These are phyloP conservation scores for Eclectus roratus DNA, from an alignment of 2,113 vertebrate genomes.

Conservation along the genomic window DNA sequence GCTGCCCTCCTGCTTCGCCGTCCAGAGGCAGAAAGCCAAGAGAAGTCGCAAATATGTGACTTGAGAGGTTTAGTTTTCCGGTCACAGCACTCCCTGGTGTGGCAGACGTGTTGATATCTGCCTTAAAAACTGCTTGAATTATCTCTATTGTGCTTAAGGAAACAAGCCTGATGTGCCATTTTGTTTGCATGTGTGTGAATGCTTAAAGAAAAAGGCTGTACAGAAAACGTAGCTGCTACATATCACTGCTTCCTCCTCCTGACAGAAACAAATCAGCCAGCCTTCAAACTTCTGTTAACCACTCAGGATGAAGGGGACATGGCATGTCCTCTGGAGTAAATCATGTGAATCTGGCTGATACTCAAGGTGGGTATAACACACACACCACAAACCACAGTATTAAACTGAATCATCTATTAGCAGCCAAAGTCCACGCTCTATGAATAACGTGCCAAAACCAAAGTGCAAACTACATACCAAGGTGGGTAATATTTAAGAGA, in stretches of 20 bases:
- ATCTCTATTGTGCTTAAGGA: background rate
- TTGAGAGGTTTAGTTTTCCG: fast-evolving
- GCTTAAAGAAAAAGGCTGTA: background rate
- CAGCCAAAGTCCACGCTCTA: background rate
- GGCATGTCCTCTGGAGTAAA: background rate
- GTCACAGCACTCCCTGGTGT: background rate
- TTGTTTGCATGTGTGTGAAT: background rate
- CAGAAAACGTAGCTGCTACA: background rate
- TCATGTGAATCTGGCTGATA: background rate
- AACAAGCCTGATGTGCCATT: background rate
- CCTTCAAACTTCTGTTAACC: constrained; percentile 16
- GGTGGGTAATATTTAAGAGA: background rate
- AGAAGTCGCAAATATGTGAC: background rate
- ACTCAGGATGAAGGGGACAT: background rate
- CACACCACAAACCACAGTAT: background rate
- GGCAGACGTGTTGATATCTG: background rate
- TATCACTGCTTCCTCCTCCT: background rate
- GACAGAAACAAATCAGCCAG: constrained; percentile 19
- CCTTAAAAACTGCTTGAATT: background rate
- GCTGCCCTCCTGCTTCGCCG: background rate
- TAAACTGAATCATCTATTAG: background rate
- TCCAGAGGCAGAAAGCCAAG: background rate
- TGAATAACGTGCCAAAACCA: background rate
- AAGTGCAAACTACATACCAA: background rate
- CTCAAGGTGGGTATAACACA: background rate